phyloP scores from a whole-genome alignment of 2,113 vertebrate genomes.

The Dolichallabes microphthalmus region DNA sequence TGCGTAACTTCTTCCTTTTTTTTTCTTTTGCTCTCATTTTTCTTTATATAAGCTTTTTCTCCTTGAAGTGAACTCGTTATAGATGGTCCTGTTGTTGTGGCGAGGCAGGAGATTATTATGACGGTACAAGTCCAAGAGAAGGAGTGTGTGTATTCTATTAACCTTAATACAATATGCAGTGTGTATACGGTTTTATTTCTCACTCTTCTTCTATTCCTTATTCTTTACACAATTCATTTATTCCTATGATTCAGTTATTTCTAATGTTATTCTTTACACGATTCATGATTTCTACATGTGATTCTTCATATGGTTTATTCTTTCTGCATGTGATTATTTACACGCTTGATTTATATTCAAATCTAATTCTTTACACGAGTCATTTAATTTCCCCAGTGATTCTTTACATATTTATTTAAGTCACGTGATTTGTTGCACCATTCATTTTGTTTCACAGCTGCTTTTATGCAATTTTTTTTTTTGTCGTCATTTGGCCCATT shows the following conservation, averaged over 20 bases:
- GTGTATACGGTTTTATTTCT: background rate
- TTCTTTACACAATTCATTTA: background rate
- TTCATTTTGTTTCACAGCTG: background rate
- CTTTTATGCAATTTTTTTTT: background rate
- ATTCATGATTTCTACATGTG: background rate
- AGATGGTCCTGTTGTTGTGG: constrained; percentile 63
- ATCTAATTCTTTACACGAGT: background rate
- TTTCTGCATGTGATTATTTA: background rate
- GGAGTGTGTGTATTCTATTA: constrained; percentile 31
- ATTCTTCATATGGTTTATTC: background rate
- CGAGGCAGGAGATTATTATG: constrained; percentile 66
- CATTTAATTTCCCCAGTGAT: background rate
- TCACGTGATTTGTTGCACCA: background rate
- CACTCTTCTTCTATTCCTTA: background rate
- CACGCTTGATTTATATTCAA: background rate
- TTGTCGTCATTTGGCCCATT: no score
- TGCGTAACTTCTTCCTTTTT: constrained; percentile 33
- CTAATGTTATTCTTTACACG: background rate
- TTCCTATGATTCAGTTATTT: background rate
- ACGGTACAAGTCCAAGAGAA: constrained; percentile 65
- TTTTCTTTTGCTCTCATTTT: constrained; percentile 43
- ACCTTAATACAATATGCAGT: background rate
- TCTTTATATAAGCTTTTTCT: constrained; percentile 60
- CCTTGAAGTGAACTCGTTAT: constrained; percentile 66
- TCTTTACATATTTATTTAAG: background rate